Evolutionary conservation across 64 coral and sea anemone genomes (phyloP), one percentile per base, ranked within the genome.

Genomic region (Montipora cactus): DNA sequence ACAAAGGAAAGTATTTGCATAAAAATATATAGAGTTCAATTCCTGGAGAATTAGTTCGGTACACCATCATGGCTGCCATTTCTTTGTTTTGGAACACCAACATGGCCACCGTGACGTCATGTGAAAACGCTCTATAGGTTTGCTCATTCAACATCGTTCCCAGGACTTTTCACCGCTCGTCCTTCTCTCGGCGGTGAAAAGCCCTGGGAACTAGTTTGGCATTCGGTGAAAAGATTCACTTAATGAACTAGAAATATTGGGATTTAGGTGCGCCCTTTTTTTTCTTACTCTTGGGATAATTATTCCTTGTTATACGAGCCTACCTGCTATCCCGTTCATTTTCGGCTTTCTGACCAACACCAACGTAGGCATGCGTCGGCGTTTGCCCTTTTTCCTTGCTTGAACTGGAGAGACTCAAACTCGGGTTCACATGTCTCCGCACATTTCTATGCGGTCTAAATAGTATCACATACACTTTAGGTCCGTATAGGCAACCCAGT

Each of bases 391-490:
- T 92, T 7, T 90, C 85, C 8, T 98, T 93, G 8, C 75, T 84
- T 8, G 95, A 55, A 53, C 96, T 98, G 5, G 96, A 98, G 25
- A 98, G 50, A 28, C 96, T 98, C 74, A 98, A 76, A 28, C 96
- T 98, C 21, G 87, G 71, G 46, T 83, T 75, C 21, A 87, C 71
- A 21, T 93, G 89, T 49, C 79, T 95, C 12, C 89, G 87, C 7
- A 98, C 96, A 69, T 98, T 98, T 44, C 96, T 89, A 49, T 98
- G 96, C 0, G 96, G 96, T 50, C 82, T 47, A 47, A 98, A 98
- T 3, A 98, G 23, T 49, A 98, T 84, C 10, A 98, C 95, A 59
- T 98, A 98, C 68, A 98, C 85, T 70, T 98, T 98, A 20, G 93
- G 90, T 22, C 84, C 96, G 47, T 91, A 98, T 45, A 98, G 88